Conservation (phyloP, 2,113 vertebrate species). For the Macrotis lagotis region DNA sequence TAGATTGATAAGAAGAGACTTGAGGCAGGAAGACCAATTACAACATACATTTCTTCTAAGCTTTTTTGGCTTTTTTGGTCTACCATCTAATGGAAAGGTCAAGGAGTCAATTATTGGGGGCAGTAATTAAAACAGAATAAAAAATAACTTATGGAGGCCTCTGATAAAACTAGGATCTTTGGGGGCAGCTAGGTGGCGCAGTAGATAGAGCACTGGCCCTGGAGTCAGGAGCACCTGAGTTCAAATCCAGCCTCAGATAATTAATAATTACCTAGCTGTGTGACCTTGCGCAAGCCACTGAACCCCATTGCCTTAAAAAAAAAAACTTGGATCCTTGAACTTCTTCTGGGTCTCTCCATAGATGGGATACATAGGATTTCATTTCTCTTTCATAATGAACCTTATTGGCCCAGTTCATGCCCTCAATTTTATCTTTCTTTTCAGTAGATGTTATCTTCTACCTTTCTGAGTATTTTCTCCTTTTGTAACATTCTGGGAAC, state of each 20-base stretch:
- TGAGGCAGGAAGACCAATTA: not conserved
- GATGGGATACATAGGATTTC: not conserved
- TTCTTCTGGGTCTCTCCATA: not conserved
- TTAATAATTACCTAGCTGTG: too few relatives aligned
- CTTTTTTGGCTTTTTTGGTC: not conserved
- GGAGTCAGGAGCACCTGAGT: too few relatives aligned
- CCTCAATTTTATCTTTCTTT: not conserved
- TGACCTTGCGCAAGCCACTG: too few relatives aligned
- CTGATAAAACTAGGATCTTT: too few relatives aligned
- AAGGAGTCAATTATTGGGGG: not conserved
- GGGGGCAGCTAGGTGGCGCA: too few relatives aligned
- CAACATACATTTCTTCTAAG: not conserved
- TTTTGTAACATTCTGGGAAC: not conserved
- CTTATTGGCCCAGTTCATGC: not conserved
- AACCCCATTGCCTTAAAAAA: too few relatives aligned
- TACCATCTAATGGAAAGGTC: not conserved
- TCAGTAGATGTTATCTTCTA: not conserved
- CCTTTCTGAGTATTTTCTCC: not conserved
- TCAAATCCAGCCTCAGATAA: too few relatives aligned
- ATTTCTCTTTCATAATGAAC: not conserved
- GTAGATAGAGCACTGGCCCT: too few relatives aligned
- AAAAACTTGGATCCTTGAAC: not conserved
- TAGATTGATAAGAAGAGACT: not conserved
- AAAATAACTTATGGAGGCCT: not conserved
- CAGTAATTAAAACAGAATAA: not conserved